Percentiles rank a stretch among this genome's conserved stretches.
Conservation (phyloP, 1,140 invertebrate genomes). For the Bombyx mandarina region DNA sequence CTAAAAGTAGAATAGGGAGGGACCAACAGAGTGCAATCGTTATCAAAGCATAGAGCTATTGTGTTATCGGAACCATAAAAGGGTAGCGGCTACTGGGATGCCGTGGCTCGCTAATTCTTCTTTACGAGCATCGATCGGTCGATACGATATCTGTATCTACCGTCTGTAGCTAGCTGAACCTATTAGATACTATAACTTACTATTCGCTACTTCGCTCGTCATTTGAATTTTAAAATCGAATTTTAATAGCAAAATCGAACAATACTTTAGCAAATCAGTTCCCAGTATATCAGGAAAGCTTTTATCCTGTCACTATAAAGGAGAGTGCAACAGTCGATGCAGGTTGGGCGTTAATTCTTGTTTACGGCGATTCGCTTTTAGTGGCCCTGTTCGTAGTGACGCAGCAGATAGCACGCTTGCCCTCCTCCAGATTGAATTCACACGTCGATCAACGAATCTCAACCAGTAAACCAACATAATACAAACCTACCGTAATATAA, state of each 20-base stretch:
- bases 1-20: too few species aligned
- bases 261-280: not conserved
- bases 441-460: slow-evolving; percentile 7
- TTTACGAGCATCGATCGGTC: slow-evolving; percentile 22
- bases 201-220: too few species aligned
- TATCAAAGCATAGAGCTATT: slow-evolving; percentile 13
- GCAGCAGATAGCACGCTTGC: slow-evolving; percentile 20
- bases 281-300: slow-evolving; percentile 18
- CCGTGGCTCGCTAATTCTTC: slow-evolving; percentile 18
- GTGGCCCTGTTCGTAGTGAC: slow-evolving; percentile 38
- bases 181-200: too few species aligned
- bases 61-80: slow-evolving; percentile 21
- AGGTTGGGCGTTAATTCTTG: slow-evolving; percentile 60
- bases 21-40: slow-evolving; percentile 6
- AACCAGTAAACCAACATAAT: slow-evolving; percentile 8
- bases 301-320: slow-evolving; percentile 56
- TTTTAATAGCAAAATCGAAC: not conserved
- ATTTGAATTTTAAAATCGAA: too few species aligned
- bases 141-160: slow-evolving; percentile 9
- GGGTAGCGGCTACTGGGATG: slow-evolving; percentile 8
- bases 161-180: too few species aligned
- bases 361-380: slow-evolving; percentile 63
- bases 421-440: slow-evolving; percentile 30
- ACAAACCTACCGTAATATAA: not conserved
- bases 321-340: slow-evolving; percentile 52